These are phyloP conservation scores for Carcinoscorpius rotundicauda DNA, from an alignment of 1,140 invertebrate genomes.

Conservation along the genomic window DNA sequence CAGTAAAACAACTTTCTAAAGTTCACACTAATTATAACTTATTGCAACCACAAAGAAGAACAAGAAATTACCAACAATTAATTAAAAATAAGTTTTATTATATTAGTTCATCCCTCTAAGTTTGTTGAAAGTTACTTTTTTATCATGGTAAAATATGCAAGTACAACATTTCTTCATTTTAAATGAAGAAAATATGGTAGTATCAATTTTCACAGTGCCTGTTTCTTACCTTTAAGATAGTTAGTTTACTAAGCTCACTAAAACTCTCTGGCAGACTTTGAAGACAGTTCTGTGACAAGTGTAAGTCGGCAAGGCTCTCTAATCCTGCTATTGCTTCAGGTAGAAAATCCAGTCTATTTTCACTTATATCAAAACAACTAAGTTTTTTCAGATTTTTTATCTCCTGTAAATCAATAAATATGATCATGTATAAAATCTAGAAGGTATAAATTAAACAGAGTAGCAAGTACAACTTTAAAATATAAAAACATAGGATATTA, in stretches of 20 bases:
- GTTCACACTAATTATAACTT: too few species aligned
- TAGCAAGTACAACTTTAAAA: too few species aligned
- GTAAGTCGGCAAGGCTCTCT: slow-evolving; percentile 76
- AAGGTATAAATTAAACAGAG: too few species aligned
- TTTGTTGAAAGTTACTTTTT: background rate
- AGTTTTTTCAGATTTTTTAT: slow-evolving; percentile 77
- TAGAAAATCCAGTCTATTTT: slow-evolving; percentile 80
- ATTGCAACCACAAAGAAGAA: too few species aligned
- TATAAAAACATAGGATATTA: too few species aligned
- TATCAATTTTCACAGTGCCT: slow-evolving; percentile 40
- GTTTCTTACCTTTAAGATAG: slow-evolving; percentile 49
- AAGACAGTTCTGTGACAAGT: slow-evolving; percentile 90
- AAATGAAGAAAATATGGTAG: background rate
- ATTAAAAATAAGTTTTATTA: too few species aligned
- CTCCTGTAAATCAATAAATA: slow-evolving; percentile 42
- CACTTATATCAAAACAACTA: slow-evolving; percentile 85
- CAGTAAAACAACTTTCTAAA: too few species aligned
- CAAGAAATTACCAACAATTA: too few species aligned
- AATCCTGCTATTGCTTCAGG: slow-evolving; percentile 90
- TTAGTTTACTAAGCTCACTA: slow-evolving; percentile 73
- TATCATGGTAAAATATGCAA: background rate
- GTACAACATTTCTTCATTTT: background rate
- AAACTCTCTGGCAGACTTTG: slow-evolving; percentile 85
- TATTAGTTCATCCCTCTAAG: too few species aligned
- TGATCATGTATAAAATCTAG: background rate